Conservation (phyloP, 1,140 invertebrate genomes). For the Lepidurus packardi region DNA sequence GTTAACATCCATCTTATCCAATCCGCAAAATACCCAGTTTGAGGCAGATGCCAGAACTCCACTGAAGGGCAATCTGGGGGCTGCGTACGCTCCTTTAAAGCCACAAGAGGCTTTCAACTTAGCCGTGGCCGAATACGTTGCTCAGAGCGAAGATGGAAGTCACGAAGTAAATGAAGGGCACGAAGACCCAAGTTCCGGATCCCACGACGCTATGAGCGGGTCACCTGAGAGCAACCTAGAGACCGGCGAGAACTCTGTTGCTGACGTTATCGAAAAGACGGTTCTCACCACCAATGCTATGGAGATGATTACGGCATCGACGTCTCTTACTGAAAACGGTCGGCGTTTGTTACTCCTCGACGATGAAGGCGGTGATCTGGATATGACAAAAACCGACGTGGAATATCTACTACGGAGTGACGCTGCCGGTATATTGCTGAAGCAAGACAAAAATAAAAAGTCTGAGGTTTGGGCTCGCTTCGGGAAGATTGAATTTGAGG, state of each 20-base stretch:
- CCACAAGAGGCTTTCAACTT: background rate
- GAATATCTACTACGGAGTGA: conserved; percentile 27
- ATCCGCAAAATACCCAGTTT: background rate
- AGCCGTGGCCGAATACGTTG: background rate
- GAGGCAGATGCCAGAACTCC: background rate
- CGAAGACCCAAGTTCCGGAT: background rate
- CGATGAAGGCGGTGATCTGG: conserved; percentile 27
- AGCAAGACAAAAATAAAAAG: conserved; percentile 24
- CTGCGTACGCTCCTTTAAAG: background rate
- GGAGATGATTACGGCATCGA: background rate
- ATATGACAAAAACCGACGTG: conserved; percentile 31
- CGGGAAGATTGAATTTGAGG: conserved; percentile 31
- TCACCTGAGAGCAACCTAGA: too few species aligned
- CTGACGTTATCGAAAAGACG: background rate
- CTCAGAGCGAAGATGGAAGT: background rate
- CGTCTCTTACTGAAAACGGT: background rate
- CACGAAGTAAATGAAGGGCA: background rate
- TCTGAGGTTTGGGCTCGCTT: conserved; percentile 32
- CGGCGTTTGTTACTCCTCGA: conserved; percentile 32
- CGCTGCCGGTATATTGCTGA: conserved; percentile 26
- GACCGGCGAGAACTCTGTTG: background rate
- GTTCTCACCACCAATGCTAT: background rate
- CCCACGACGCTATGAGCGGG: too few species aligned
- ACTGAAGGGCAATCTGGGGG: background rate
- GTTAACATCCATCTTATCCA: background rate